Percentiles rank a stretch among this genome's conserved stretches.
phyloP scores from a whole-genome alignment of 2,888 invertebrate genomes.

The Ypsolopha sequella region DNA sequence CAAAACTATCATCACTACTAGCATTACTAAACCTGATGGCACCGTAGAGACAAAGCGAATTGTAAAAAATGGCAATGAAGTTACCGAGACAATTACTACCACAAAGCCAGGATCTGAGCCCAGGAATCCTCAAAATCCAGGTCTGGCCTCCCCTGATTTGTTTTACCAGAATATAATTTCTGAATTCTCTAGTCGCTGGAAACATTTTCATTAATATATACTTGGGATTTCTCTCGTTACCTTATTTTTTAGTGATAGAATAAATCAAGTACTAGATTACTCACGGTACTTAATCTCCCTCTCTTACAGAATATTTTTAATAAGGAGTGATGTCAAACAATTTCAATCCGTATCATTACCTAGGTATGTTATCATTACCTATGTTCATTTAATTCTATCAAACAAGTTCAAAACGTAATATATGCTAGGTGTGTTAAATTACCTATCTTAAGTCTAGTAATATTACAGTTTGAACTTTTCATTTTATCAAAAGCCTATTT shows the following conservation, averaged over 20 bases:
- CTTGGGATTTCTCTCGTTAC: not conserved
- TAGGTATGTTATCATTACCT: too few species aligned
- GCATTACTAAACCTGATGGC: slow-evolving; percentile 53
- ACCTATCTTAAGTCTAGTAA: too few species aligned
- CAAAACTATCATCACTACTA: slow-evolving; percentile 56
- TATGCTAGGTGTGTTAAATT: too few species aligned
- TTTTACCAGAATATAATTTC: slow-evolving; percentile 24
- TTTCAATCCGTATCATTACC: too few species aligned
- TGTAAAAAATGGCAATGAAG: slow-evolving; percentile 50
- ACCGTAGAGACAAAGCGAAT: slow-evolving; percentile 49
- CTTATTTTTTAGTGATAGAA: not conserved
- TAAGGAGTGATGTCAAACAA: too few species aligned
- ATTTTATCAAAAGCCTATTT: too few species aligned
- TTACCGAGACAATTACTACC: slow-evolving; percentile 41
- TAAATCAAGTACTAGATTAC: too few species aligned
- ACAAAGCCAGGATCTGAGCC: slow-evolving; percentile 18
- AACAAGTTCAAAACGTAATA: too few species aligned
- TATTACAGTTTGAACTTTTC: too few species aligned
- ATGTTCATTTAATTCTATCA: too few species aligned
- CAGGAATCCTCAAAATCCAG: slow-evolving; percentile 14
- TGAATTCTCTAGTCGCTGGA: slow-evolving; percentile 43
- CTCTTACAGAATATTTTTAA: too few species aligned
- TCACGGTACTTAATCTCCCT: too few species aligned
- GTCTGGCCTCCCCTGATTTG: slow-evolving; percentile 27
- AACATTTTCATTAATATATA: slow-evolving; percentile 35